phyloP scores from a whole-genome alignment of 2,888 invertebrate genomes.

The Drosophila lacicola region DNA sequence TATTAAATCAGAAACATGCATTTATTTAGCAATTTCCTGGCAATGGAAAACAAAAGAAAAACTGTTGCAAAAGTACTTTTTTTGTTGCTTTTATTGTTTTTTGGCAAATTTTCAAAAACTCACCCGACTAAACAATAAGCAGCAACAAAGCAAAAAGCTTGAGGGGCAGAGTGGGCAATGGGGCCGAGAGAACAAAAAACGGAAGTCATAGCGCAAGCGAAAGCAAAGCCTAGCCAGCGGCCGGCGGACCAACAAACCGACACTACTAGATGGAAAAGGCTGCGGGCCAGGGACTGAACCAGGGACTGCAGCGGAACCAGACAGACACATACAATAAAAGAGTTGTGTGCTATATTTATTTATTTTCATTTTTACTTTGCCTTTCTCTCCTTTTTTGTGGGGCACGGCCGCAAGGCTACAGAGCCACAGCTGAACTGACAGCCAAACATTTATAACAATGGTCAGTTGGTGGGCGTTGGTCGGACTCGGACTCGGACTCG shows the following conservation, averaged over 20 bases:
- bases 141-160: conserved; percentile 32
- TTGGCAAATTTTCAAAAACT: conserved; percentile 74
- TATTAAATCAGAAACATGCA: conserved; percentile 77
- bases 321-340: conserved; percentile 42
- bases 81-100: conserved; percentile 6
- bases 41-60: conserved; percentile 52
- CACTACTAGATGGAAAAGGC: conserved; percentile 24
- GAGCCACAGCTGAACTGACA: conserved; percentile 63
- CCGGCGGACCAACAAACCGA: conserved; percentile 46
- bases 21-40: conserved; percentile 76
- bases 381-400: conserved; percentile 31
- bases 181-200: conserved; percentile 15
- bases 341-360: conserved; percentile 8
- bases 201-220: conserved; percentile 60
- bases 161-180: conserved; percentile 1
- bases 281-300: conserved; percentile 1
- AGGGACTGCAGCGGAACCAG: conserved; percentile 27
- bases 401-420: conserved; percentile 64
- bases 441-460: conserved; percentile 77
- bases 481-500: conserved; percentile 9
- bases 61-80: conserved; percentile 41
- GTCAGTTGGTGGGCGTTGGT: conserved; percentile 24
- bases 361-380: not conserved
- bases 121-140: conserved; percentile 58
- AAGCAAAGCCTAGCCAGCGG: conserved; percentile 39